Evolutionary conservation across 2,113 vertebrate species (phyloP).

Genomic region (Urocolius indicus): DNA sequence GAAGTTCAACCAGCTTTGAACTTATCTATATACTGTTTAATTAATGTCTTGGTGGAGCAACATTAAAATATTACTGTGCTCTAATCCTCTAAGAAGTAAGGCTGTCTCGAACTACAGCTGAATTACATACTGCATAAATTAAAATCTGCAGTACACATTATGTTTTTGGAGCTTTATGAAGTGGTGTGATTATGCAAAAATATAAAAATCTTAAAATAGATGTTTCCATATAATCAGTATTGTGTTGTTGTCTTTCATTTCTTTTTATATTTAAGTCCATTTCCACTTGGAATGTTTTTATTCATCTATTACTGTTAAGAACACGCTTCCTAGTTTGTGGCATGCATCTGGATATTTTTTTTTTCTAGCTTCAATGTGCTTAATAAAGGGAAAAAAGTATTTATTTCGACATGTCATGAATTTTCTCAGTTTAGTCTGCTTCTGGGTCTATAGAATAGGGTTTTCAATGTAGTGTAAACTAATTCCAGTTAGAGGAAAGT

Average conservation of each 20-base stretch:
- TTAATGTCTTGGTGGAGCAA: conserved; percentile 1
- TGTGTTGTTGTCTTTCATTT: background rate
- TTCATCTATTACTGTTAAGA: conserved; percentile 20
- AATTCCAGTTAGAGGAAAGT: conserved; percentile 33
- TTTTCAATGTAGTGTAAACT: conserved; percentile 48
- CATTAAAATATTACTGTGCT: background rate
- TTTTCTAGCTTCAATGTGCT: background rate
- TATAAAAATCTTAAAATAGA: conserved; percentile 21
- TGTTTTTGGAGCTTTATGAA: conserved; percentile 58
- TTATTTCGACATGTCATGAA: conserved; percentile 35
- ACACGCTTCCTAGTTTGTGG: background rate
- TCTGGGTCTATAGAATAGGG: background rate
- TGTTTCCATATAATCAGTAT: background rate
- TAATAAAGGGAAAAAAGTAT: conserved; percentile 2
- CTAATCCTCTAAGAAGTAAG: conserved; percentile 65
- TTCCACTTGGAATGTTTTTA: conserved; percentile 35
- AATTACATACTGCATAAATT: conserved; percentile 59
- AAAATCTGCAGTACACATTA: conserved; percentile 41
- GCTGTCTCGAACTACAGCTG: conserved; percentile 17
- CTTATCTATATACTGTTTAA: background rate
- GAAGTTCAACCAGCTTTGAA: background rate
- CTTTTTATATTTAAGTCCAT: conserved; percentile 1
- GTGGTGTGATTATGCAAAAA: conserved; percentile 61
- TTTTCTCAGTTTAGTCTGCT: background rate
- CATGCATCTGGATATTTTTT: background rate